These are phyloP conservation scores for Ridgeia piscesae DNA, from an alignment of 1,140 invertebrate genomes.

Conservation along the genomic window DNA sequence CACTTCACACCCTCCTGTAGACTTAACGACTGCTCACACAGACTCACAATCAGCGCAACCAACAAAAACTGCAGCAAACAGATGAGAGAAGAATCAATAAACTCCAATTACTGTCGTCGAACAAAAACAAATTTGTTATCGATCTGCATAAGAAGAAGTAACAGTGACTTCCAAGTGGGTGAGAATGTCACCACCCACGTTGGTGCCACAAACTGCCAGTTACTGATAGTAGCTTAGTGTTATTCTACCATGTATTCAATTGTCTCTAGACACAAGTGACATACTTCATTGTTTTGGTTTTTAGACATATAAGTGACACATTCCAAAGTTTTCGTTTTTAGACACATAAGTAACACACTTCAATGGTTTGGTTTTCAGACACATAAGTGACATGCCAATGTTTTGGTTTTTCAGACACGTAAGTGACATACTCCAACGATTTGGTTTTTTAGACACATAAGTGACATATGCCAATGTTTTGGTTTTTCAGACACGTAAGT, in stretches of 20 bases:
- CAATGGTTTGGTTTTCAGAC: too few species aligned
- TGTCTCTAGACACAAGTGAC: background rate
- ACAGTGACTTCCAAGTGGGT: background rate
- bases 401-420: too few species aligned
- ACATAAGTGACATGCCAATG: too few species aligned
- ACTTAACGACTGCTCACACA: background rate
- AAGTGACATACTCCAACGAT: background rate
- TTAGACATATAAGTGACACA: background rate
- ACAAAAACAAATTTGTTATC: background rate
- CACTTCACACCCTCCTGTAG: background rate
- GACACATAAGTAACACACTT: too few species aligned
- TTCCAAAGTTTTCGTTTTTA: background rate
- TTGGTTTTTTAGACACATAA: background rate
- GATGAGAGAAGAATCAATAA: background rate
- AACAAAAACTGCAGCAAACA: background rate
- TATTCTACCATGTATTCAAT: too few species aligned
- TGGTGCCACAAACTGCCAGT: background rate
- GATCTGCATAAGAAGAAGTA: background rate
- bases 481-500: too few species aligned
- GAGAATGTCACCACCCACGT: background rate
- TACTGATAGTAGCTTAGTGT: background rate
- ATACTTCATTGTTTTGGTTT: background rate
- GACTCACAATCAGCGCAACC: background rate
- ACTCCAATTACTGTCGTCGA: background rate
- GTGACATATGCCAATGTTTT: too few species aligned